Percentiles rank a stretch among this genome's conserved stretches.
These are phyloP conservation scores for Trichopoda pennipes DNA, from an alignment of 2,888 invertebrate genomes.

Conservation along the genomic window DNA sequence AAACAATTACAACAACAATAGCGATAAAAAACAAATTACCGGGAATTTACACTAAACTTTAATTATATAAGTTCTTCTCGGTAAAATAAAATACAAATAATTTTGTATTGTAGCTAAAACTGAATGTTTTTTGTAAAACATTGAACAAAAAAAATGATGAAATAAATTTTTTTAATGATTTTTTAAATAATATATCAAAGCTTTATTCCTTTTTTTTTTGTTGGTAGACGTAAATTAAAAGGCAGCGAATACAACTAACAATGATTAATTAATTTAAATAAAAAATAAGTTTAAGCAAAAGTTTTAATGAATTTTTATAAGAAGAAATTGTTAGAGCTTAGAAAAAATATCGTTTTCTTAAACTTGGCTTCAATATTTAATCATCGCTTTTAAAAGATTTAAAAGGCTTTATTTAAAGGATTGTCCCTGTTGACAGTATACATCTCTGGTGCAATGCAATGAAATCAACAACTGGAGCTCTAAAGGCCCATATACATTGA, in stretches of 20 bases:
- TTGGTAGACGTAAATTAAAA: conserved; percentile 10
- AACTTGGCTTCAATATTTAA: too few species aligned
- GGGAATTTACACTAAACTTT: conserved; percentile 40
- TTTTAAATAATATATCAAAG: neutral
- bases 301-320: neutral
- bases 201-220: neutral
- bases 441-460: too few species aligned
- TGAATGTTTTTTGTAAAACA: conserved; percentile 8
- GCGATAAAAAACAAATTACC: conserved; percentile 37
- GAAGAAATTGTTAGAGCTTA: neutral
- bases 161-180: neutral
- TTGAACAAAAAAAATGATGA: neutral
- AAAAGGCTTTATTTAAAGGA: too few species aligned
- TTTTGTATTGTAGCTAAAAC: neutral
- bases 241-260: conserved; percentile 1
- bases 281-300: neutral
- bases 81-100: neutral
- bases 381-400: too few species aligned
- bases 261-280: conserved; percentile 13
- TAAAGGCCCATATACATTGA: too few species aligned
- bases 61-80: conserved; percentile 35
- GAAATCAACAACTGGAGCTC: too few species aligned
- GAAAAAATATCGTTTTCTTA: neutral
- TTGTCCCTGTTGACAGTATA: too few species aligned
- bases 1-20: neutral